Evolutionary conservation across 2,888 invertebrate species (phyloP), one percentile per base, ranked within the genome.

Genomic region (Synanthedon andrenaeformis): DNA sequence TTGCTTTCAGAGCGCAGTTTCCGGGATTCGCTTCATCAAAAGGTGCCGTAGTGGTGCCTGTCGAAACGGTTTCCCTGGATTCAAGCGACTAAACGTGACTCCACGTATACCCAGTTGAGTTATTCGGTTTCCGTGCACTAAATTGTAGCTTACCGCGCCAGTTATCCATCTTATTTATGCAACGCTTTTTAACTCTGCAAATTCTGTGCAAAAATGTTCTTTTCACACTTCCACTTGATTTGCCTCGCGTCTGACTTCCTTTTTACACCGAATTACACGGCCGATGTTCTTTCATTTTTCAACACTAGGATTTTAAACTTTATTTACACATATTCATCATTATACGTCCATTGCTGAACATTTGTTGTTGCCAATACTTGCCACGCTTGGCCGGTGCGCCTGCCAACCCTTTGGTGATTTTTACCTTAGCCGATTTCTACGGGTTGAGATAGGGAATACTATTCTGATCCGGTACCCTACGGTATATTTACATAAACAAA

Each of bases 1-100:
- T 79, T 79, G 80, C 79, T 79, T 81, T 74, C 67, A 71, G 66
- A 76, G 68, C 70, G 69, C 66, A 71, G 72, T 67, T 74, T 69
- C 71, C 69, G 65, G 69, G 69, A 69, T 70, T 68, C 69, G 65
- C 66, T 71, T 72, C 64, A 63, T 66, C 69, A 74, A 75, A 71
- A 72, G 73, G 51, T 41, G 62, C 62, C 60, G 60, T 66, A 62
- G 67, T 69, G 64, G 65, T 62, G 65, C 61, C 65, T 62, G 65
- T 64, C 63, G 69, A 68, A 72, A 74, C 67, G 70, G 74, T 77
- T 72, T 64, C 70, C 59, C 65, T 64, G 59, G 65, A 63, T 65
- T 64, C 61, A 69, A 66, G 60, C 60, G 61, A 61, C 66, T 66
- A 69, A 71, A 76, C 72, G 73, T 72, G 74, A 73, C 72, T 72